Base-by-base conservation (phyloP, 2,797 vertebrate species). In the Megaceryle alcyon region DNA sequence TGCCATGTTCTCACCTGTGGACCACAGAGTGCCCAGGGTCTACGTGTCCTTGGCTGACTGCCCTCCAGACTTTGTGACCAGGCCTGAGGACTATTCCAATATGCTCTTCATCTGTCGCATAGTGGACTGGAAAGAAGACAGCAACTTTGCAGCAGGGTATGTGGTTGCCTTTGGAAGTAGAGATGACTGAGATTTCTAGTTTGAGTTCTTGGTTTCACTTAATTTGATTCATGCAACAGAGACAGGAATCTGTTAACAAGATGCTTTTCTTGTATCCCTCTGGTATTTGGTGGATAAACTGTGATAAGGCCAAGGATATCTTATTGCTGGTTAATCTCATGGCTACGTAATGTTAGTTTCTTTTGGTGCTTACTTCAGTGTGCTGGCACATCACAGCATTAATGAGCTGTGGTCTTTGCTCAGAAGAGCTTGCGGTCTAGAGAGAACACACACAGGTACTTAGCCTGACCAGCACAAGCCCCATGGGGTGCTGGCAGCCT, bases 51-150 rank as follows among this genome's bases (percentile, higher is more conserved):
- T 99, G 35, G 88, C 97, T 3, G 98, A 99, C 86, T 99, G 99
- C 94, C 99, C 99, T 14, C 90, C 97, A 33, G 98, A 99, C 93
- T 99, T 99, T 26, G 20, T 90, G 63, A 94, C 95, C 41, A 98
- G 98, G 41, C 97, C 99, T 4, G 98, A 98, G 26, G 98, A 99
- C 97, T 99, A 99, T 84, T 81, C 98, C 85, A 99, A 95, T 92
- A 99, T 95, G 1, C 97, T 99, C 82, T 99, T 99, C 92, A 98
- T 99, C 97, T 99, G 99, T 94, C 98, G 98, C 57, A 99, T 99
- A 49, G 98, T 98, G 93, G 97, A 98, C 97, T 99, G 99, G 99
- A 97, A 98, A 37, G 97, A 97, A 8, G 98, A 99, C 98, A 99
- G 97, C 98, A 99, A 98, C 97, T 99, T 99, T 93, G 99, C 99